Evolutionary conservation across 2,113 vertebrate genomes (phyloP), one percentile per base, ranked within the genome.

Genomic region (Engraulis encrasicolus): DNA sequence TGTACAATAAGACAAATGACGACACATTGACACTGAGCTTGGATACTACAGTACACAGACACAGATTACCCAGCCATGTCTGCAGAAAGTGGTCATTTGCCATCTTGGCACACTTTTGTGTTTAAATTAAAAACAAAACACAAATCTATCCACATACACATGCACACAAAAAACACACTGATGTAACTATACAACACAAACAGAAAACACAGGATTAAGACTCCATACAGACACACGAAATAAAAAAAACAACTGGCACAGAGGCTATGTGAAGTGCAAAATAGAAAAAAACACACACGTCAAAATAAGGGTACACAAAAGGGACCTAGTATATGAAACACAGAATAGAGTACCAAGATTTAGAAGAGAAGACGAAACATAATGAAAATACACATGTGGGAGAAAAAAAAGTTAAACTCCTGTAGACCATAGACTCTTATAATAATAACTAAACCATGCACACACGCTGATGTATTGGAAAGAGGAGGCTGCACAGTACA

Each of bases 401-500:
- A 34, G 34, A 6, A 74, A 34, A 74, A 17, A 74, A 34, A 23
- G 11, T 15, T 15, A 19, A 74, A 27, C 66, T 31, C 14, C 31
- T 34, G 31, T 74, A 45, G 27, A 74, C 27, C 27, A 2, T 74
- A 36, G 66, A 74, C 66, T 74, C 66, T 66, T 66, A n/a, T n/a
- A n/a, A n/a, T n/a, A n/a, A n/a, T n/a, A 45, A 27, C 66, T 74
- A 74, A 34, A 34, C 27, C 66, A 74, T 74, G 66, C 66, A 74
- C 27, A 74, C 27, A 74, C 66, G 9, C 40, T 34, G 31, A 1
- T 34, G 11, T 34, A 74, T n/a, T n/a, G 27, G 66, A 74, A 6
- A 31, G 58, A 11, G 6, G 58, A 58, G 58, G 27, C n/a, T 2
- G 27, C 7, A 66, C n/a, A 2, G 14, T 9, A 66, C 58, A 74